phyloP scores from a whole-genome alignment of 2,797 vertebrate genomes.

The Sebastes diploproa region DNA sequence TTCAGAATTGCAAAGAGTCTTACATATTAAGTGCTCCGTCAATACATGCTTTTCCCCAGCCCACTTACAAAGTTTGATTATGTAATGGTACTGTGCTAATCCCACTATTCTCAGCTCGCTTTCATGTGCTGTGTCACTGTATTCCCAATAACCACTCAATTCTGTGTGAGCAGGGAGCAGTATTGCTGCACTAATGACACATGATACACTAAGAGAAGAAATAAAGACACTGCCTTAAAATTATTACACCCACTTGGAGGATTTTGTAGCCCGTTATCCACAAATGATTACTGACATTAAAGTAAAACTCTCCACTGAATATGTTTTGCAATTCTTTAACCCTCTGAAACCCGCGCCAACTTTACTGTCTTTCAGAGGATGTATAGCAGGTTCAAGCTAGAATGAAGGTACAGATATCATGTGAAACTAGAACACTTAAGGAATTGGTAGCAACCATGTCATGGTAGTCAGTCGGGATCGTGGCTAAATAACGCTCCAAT shows the following conservation, averaged over 20 bases:
- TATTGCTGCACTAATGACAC: not conserved
- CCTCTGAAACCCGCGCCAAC: too few relatives aligned
- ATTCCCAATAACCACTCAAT: not conserved
- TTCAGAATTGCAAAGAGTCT: not conserved
- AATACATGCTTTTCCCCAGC: not conserved
- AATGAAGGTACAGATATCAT: too few relatives aligned
- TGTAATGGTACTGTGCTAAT: conserved; percentile 6
- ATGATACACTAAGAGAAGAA: not conserved
- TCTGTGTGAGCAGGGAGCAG: not conserved
- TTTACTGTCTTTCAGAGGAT: too few relatives aligned
- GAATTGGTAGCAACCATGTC: too few relatives aligned
- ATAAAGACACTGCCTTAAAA: not conserved
- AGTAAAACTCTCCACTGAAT: not conserved
- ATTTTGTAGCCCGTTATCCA: not conserved
- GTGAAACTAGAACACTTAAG: too few relatives aligned
- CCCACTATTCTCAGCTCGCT: not conserved
- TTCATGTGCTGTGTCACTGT: conserved; percentile 12
- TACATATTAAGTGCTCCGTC: not conserved
- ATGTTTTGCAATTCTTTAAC: not conserved
- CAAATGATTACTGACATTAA: not conserved
- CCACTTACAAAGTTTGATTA: conserved; percentile 6
- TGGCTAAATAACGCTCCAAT: too few relatives aligned
- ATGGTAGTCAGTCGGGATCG: too few relatives aligned
- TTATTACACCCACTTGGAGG: not conserved
- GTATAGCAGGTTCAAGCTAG: too few relatives aligned